A percentile compares a stretch with the other conserved stretches of the same genome.
phyloP scores from a whole-genome alignment of 2,113 vertebrate genomes.

The Orycteropus afer region DNA sequence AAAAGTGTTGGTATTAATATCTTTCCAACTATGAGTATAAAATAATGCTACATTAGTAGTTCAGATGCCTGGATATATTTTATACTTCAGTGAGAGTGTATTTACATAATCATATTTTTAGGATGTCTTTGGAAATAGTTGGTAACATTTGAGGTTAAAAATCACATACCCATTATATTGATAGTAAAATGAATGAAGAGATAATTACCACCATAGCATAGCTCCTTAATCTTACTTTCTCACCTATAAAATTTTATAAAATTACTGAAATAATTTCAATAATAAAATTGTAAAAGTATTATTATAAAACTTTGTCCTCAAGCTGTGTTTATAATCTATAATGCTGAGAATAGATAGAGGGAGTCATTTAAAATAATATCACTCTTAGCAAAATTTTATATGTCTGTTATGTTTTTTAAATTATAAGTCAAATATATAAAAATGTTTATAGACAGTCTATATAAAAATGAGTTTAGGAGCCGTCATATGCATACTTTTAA shows the following conservation, averaged over 20 bases:
- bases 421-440: constrained; percentile 25
- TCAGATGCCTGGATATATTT: constrained; percentile 2
- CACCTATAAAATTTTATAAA: constrained; percentile 13
- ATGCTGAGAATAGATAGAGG: neutral
- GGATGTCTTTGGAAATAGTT: constrained; percentile 2
- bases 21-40: neutral
- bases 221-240: neutral
- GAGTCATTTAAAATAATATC: neutral
- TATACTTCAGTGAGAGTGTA: neutral
- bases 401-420: neutral
- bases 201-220: neutral
- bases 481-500: neutral
- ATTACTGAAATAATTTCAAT: neutral
- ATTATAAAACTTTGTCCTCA: neutral
- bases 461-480: neutral
- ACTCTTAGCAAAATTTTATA: constrained; percentile 4
- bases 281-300: neutral
- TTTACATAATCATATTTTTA: neutral
- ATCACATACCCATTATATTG: neutral
- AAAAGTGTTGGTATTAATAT: neutral
- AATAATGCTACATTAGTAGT: neutral
- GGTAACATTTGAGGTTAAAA: constrained; percentile 20
- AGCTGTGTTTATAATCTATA: neutral
- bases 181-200: neutral
- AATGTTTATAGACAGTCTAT: neutral